Evolutionary conservation across 2,113 vertebrate species (phyloP).

Genomic region (Ploceus nigricollis): DNA sequence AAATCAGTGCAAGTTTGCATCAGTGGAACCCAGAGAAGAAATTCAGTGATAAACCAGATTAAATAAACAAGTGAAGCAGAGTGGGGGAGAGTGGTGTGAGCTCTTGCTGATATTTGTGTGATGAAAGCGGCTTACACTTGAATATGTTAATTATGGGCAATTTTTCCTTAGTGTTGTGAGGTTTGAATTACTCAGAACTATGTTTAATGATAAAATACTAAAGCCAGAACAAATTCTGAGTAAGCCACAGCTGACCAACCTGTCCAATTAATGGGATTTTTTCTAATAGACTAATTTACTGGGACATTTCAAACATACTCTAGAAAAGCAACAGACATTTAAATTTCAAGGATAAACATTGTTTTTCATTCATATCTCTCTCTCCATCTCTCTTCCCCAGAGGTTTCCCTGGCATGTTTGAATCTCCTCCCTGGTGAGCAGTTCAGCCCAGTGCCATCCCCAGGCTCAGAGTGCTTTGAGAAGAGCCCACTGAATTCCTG

Average conservation of each 20-base stretch:
- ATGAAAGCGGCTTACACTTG: background rate
- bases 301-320: background rate
- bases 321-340: background rate
- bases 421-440: background rate
- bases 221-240: background rate
- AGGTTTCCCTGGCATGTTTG: background rate
- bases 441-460: background rate
- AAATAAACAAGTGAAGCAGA: background rate
- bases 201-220: background rate
- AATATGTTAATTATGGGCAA: background rate
- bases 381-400: background rate
- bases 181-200: background rate
- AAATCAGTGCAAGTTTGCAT: fast-evolving
- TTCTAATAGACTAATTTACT: background rate
- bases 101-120: background rate
- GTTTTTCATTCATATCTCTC: background rate
- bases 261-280: background rate
- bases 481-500: background rate
- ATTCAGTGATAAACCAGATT: background rate
- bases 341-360: background rate
- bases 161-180: background rate
- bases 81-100: background rate
- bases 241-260: background rate
- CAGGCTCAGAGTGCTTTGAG: background rate
- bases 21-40: background rate